phyloP scores from a whole-genome alignment of 64 coral and sea anemone species.

The Orbicella faveolata region DNA sequence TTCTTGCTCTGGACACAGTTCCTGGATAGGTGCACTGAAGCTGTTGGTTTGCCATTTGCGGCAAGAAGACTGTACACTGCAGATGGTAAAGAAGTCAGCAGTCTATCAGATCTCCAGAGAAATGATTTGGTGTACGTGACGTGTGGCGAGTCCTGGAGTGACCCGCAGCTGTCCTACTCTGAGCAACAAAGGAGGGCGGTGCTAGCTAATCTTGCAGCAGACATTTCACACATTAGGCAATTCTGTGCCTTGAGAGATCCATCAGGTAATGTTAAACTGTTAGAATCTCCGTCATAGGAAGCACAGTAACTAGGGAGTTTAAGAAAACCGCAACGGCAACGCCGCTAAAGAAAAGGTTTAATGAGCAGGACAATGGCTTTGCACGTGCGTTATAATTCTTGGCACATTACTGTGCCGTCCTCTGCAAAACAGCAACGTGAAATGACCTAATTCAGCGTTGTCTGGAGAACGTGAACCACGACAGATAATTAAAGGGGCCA shows the following conservation, averaged over 20 bases:
- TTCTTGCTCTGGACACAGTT: constrained; percentile 50
- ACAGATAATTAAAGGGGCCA: too few species aligned
- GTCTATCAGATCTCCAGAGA: constrained; percentile 64
- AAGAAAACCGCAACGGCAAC: too few species aligned
- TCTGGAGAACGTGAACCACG: too few species aligned
- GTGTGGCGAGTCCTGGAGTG: constrained; percentile 90
- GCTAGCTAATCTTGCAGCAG: constrained; percentile 83
- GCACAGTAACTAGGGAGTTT: too few species aligned
- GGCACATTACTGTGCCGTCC: too few species aligned
- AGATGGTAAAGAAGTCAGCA: constrained; percentile 60
- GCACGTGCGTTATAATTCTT: too few species aligned
- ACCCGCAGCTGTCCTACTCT: constrained; percentile 85
- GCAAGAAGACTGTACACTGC: constrained; percentile 78
- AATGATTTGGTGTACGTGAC: constrained; percentile 90
- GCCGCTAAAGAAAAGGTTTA: too few species aligned
- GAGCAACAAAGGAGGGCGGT: constrained; percentile 88
- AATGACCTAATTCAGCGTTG: too few species aligned
- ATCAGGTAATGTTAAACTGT: constrained; percentile 38
- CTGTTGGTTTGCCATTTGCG: constrained; percentile 86
- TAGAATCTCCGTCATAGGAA: too few species aligned
- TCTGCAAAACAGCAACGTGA: too few species aligned
- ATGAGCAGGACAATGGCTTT: too few species aligned
- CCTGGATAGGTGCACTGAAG: constrained; percentile 88
- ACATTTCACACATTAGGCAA: constrained; percentile 89
- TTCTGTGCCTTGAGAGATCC: constrained; percentile 86